Base-by-base conservation (phyloP, 2,113 vertebrate genomes). In the Eira barbara region DNA sequence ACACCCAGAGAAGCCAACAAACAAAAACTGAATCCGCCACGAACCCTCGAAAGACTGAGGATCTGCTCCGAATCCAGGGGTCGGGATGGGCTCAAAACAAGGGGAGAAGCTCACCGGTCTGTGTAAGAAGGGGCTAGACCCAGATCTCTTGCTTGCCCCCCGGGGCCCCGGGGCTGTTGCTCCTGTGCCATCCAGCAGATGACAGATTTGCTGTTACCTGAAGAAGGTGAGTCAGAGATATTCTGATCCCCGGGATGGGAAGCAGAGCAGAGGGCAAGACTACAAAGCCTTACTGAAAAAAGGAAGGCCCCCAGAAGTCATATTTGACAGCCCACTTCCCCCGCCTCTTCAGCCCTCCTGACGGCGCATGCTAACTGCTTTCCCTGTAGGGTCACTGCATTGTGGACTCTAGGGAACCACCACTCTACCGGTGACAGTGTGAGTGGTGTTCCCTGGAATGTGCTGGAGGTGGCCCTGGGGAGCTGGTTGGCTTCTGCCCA, bases 351-450 rank as follows among this genome's bases (percentile, higher is more conserved):
- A 39, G 4, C 8, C 65, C 18, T 20, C 45, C 47, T 3, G 45
- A n/a, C 1, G 3, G 6, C 0, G 3, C n/a, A 13, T 1, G 6
- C 29, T 11, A 5, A 3, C 34, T 1, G 67, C 74, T 71, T 57
- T 67, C 73, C 67, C 85, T 29, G 39, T 3, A 34, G 61, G 25
- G 36, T 27, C 7, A 7, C 55, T 17, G 42, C 8, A 18, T 0
- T 20, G 47, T n/a, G 55, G 39, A 31, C 61, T 15, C 34, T 34
- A 49, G 20, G 59, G 27, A 13, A 2, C 67, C 14, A 2, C 14
- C 52, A 1, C 6, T 12, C 55, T 34, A 21, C 1, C 6, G 20
- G 69, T 27, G 31, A 7, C 21, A 8, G 0, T 0, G 0, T 18
- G 47, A 55, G 7, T 2, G 15, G 47, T 2, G 36, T 27, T 57